Base-by-base conservation (phyloP, 2,797 vertebrate genomes). In the Halcyon chelicuti region DNA sequence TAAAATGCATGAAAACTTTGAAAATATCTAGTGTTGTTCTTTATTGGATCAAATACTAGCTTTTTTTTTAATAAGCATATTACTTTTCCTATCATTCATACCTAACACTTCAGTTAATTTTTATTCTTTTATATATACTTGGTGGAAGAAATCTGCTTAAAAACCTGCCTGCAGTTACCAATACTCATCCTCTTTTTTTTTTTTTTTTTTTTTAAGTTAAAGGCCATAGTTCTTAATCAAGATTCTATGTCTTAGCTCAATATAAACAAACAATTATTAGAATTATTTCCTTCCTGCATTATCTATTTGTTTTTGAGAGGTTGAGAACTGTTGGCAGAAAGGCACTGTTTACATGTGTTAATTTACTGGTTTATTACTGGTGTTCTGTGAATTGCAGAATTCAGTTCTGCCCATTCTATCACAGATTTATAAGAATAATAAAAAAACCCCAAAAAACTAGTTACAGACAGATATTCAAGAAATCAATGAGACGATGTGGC, bases 221-320 rank as follows among this genome's bases (percentile, higher is more conserved):
- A 93, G 65, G 39, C 55, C 33, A 35, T 42, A 33, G 81, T 81
- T 86, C 74, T 91, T 91, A 93, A 95, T 88, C 70, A 87, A 66
- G 66, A 88, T 93, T 94, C 76, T 37, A 39, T 72, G 62, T 62
- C 77, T 62, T 66, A 47, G 16, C 67, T 93, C 62, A 92, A 55
- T 72, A 84, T 84, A 39, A 37, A 44, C 89, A 75, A 83, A 35
- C 89, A 93, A 88, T 93, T 88, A 96, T 70, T 94, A 58, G 83
- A 91, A 91, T 83, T 1, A 40, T 78, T 96, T 96, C 82, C 86
- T 93, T 95, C 72, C 92, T 94, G 47, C 77, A 60, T 95, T 76
- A 87, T 94, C 81, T 86, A 29, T 93, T 86, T 93, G 92, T 84
- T 90, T 80, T 72, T 68, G 83, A 91, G 55, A 85, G 35, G 37